Conservation (phyloP, 1,140 invertebrate genomes). For the Tribolium castaneum region DNA sequence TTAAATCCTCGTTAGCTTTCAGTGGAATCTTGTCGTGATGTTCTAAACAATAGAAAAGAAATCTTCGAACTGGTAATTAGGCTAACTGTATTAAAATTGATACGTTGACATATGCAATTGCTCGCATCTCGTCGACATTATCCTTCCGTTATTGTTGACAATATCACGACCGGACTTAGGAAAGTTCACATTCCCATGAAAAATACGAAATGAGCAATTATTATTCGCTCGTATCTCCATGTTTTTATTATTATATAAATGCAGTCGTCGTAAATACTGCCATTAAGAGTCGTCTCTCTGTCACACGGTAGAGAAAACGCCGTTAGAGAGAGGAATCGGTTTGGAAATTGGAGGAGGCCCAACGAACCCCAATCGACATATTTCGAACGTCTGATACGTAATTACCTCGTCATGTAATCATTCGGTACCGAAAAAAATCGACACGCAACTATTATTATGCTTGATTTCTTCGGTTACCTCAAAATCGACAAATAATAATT, state of each 20-base stretch:
- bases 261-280: conserved; percentile 37
- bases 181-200: conserved; percentile 42
- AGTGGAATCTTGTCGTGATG: background rate
- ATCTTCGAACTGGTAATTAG: conserved; percentile 31
- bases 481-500: conserved; percentile 33
- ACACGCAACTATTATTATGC: conserved; percentile 26
- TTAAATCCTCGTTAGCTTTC: conserved; percentile 32
- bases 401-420: conserved; percentile 30
- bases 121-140: conserved; percentile 27
- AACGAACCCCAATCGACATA: conserved; percentile 15
- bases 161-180: conserved; percentile 12
- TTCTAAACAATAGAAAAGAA: conserved; percentile 14
- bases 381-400: conserved; percentile 7
- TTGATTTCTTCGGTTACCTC: conserved; percentile 24
- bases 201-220: conserved; percentile 38
- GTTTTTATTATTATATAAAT: conserved; percentile 42
- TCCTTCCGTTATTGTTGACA: conserved; percentile 29
- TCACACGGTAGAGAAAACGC: conserved; percentile 33
- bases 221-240: conserved; percentile 17
- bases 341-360: background rate
- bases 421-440: conserved; percentile 11
- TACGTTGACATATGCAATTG: conserved; percentile 36
- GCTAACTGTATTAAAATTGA: conserved; percentile 40
- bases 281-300: conserved; percentile 34
- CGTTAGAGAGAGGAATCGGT: conserved; percentile 15